Evolutionary conservation across 2,113 vertebrate genomes (phyloP).

Genomic region (Setophaga petechia): DNA sequence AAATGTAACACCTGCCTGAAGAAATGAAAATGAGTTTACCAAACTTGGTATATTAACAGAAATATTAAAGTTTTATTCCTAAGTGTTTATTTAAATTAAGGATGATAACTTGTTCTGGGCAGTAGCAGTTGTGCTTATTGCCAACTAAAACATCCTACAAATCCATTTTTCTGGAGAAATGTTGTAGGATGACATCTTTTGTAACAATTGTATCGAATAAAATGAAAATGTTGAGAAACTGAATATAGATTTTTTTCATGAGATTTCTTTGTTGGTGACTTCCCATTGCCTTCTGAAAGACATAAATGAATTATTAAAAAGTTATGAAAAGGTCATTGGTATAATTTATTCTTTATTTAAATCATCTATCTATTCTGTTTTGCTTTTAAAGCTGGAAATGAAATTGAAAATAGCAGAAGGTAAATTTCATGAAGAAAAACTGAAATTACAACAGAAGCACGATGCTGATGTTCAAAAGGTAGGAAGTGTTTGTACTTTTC

Average conservation of each 20-base stretch:
- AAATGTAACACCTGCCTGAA: conserved; percentile 41
- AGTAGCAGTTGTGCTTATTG: background rate
- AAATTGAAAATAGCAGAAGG: conserved; percentile 88
- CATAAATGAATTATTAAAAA: background rate
- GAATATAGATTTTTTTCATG: background rate
- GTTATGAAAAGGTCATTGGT: background rate
- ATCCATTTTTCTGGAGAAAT: background rate
- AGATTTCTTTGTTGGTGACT: background rate
- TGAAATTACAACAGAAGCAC: conserved; percentile 90
- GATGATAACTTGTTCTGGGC: background rate
- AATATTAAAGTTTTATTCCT: background rate
- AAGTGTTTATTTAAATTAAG: conserved; percentile 40
- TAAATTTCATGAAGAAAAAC: conserved; percentile 90
- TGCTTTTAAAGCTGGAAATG: conserved; percentile 80
- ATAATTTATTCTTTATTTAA: conserved; percentile 18
- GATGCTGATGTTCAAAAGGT: conserved; percentile 93
- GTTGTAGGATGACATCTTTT: background rate
- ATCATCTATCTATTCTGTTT: background rate
- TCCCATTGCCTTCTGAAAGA: background rate
- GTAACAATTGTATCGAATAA: background rate
- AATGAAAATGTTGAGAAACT: background rate
- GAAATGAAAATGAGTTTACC: background rate
- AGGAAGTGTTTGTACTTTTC: background rate
- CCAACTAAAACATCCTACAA: conserved; percentile 9
- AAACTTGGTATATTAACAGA: background rate